Percentiles rank a stretch among this genome's conserved stretches.
These are phyloP conservation scores for Sebastes flavidus DNA, from an alignment of 2,797 vertebrate species.

Conservation along the genomic window DNA sequence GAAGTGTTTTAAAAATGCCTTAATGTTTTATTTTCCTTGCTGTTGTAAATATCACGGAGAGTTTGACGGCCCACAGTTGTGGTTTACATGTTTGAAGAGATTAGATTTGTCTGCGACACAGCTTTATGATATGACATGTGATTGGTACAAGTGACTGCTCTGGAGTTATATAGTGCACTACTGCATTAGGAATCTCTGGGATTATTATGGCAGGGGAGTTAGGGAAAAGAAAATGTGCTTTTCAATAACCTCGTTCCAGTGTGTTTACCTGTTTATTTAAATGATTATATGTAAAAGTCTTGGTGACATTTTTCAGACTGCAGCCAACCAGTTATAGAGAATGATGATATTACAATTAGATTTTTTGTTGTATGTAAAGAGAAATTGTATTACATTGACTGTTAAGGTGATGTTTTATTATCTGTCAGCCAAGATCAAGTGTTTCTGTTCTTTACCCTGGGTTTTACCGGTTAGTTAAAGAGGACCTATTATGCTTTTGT, in stretches of 20 bases:
- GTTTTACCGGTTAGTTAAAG: too few relatives aligned
- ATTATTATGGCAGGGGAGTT: slow-evolving; percentile 21
- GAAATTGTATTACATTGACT: background rate
- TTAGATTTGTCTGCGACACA: slow-evolving; percentile 5
- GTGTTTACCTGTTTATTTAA: slow-evolving; percentile 18
- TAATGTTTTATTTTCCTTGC: slow-evolving; percentile 11
- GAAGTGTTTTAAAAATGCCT: slow-evolving; percentile 27
- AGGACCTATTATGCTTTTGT: too few relatives aligned
- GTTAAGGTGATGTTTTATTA: background rate
- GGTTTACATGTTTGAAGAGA: slow-evolving; percentile 33
- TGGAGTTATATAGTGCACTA: slow-evolving; percentile 14
- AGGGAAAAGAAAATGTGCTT: background rate
- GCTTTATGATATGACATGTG: background rate
- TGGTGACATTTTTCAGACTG: background rate
- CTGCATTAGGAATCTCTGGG: slow-evolving; percentile 55
- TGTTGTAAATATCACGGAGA: slow-evolving; percentile 29
- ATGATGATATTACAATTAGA: background rate
- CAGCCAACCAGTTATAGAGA: background rate
- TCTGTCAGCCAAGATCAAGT: background rate
- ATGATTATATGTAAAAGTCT: background rate
- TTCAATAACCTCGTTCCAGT: background rate
- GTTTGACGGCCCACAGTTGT: background rate
- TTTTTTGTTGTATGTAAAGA: background rate
- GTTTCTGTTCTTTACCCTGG: background rate
- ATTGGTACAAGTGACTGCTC: background rate